Conservation (phyloP, 2,888 invertebrate species). For the Atrina japonica region DNA sequence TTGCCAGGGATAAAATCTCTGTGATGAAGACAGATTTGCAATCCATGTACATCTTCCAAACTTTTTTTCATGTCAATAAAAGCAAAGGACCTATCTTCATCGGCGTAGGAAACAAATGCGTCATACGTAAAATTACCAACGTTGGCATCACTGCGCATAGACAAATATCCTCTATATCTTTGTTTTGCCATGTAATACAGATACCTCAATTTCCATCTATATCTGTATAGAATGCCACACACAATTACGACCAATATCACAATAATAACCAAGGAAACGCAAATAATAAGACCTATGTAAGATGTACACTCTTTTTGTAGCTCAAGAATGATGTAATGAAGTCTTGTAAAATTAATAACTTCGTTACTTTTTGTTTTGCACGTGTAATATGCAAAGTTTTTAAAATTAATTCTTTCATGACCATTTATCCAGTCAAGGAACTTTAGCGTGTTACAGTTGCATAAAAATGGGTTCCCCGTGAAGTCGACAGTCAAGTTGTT, state of each 20-base stretch:
- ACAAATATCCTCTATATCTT: slow-evolving; percentile 10
- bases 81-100: slow-evolving; percentile 41
- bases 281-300: slow-evolving; percentile 11
- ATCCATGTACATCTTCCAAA: slow-evolving; percentile 36
- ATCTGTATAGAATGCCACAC: slow-evolving; percentile 16
- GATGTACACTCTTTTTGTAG: slow-evolving; percentile 18
- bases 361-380: background rate
- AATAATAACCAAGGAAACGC: background rate
- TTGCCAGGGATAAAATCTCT: slow-evolving; percentile 29
- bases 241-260: background rate
- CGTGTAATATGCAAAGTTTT: background rate
- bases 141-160: background rate
- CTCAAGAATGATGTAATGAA: background rate
- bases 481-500: background rate
- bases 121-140: slow-evolving; percentile 43
- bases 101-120: slow-evolving; percentile 55
- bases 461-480: slow-evolving; percentile 6
- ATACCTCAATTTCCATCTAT: slow-evolving; percentile 32
- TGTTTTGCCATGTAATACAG: slow-evolving; percentile 31
- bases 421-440: slow-evolving; percentile 19
- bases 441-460: slow-evolving; percentile 18
- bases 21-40: slow-evolving; percentile 35
- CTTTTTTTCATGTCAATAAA: slow-evolving; percentile 22
- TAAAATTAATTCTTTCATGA: background rate
- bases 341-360: background rate